Evolutionary conservation across 2,888 invertebrate species (phyloP).

Genomic region (Aelia acuminata): DNA sequence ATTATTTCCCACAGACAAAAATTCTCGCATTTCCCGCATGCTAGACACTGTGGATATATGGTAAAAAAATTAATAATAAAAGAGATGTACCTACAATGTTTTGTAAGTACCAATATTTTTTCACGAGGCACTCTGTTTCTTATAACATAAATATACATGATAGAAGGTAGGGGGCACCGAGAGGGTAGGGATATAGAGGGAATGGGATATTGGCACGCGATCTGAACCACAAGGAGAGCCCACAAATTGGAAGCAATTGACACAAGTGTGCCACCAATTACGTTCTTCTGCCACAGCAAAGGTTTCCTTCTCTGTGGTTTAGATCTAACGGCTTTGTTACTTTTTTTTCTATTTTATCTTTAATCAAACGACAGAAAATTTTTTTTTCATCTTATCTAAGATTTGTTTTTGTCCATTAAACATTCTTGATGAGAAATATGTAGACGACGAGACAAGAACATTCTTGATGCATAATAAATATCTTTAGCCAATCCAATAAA

Average conservation of each 20-base stretch:
- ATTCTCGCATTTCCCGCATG: no score
- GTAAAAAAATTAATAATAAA: no score
- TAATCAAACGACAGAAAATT: no score
- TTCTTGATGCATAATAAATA: no score
- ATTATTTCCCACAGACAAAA: no score
- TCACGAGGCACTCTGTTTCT: neutral
- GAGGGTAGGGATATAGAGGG: neutral
- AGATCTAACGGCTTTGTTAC: neutral
- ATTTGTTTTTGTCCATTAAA: no score
- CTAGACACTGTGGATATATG: no score
- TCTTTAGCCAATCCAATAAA: no score
- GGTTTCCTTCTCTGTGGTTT: neutral
- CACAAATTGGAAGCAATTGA: constrained; percentile 47
- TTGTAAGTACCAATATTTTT: neutral
- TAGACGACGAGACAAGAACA: no score
- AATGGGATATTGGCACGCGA: constrained; percentile 40
- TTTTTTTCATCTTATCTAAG: no score
- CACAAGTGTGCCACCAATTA: constrained; percentile 49
- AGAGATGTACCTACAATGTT: neutral
- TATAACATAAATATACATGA: neutral
- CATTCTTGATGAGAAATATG: no score
- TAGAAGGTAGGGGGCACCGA: neutral
- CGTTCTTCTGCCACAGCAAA: neutral
- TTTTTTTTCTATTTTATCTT: neutral
- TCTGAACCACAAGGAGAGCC: neutral